These are phyloP conservation scores for Macrobrachium rosenbergii DNA, from an alignment of 1,140 invertebrate species.

Conservation along the genomic window DNA sequence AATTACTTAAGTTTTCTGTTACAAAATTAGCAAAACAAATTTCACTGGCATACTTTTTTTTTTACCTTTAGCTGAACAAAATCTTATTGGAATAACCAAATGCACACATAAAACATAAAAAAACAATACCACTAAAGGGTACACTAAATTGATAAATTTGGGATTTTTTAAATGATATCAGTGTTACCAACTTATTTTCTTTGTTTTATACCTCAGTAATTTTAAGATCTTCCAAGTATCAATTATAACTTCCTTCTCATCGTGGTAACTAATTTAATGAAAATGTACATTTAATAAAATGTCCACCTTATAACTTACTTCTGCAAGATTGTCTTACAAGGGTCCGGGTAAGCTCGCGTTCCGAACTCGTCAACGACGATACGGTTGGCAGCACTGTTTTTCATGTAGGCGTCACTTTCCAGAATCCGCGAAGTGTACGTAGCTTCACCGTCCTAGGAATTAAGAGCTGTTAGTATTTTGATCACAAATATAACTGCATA, in stretches of 20 bases:
- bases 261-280: neutral
- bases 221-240: neutral
- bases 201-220: too few species aligned
- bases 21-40: too few species aligned
- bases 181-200: neutral
- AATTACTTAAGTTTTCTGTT: too few species aligned
- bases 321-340: constrained; percentile 69
- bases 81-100: too few species aligned
- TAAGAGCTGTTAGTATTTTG: too few species aligned
- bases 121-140: too few species aligned
- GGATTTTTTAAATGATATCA: neutral
- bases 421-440: constrained; percentile 69
- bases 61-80: too few species aligned
- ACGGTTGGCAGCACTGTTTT: constrained; percentile 69
- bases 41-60: too few species aligned
- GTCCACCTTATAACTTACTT: constrained; percentile 63
- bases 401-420: constrained; percentile 68
- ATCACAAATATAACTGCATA: too few species aligned
- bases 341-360: constrained; percentile 70
- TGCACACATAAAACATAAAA: too few species aligned
- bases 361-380: constrained; percentile 70
- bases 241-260: neutral
- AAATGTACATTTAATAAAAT: too few species aligned
- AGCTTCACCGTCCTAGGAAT: constrained; percentile 65
- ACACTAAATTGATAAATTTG: too few species aligned